These are phyloP conservation scores for Heliconius hermathena DNA, from an alignment of 1,140 invertebrate species.

Conservation along the genomic window DNA sequence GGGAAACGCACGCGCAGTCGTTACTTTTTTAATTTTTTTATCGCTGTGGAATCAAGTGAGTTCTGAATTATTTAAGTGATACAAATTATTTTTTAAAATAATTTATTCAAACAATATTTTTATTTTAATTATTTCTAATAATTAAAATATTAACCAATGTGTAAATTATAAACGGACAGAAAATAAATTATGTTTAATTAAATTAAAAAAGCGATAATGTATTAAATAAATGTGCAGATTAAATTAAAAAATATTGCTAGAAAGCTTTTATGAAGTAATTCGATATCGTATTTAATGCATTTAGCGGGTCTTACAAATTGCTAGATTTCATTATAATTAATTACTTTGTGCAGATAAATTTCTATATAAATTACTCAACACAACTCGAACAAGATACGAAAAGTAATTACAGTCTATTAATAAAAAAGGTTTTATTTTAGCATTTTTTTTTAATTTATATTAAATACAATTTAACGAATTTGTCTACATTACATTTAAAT, in stretches of 20 bases:
- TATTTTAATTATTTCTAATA: neutral
- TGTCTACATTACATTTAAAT: neutral
- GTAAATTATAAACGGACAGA: neutral
- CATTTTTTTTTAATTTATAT: neutral
- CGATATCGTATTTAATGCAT: constrained; percentile 1
- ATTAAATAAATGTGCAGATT: neutral
- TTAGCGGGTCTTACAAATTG: neutral
- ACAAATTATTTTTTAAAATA: neutral
- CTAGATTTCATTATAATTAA: neutral
- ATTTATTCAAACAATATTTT: neutral
- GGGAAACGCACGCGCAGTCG: constrained; percentile 52
- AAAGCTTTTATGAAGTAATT: neutral
- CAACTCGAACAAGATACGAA: neutral
- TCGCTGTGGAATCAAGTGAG: constrained; percentile 31
- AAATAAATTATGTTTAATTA: neutral
- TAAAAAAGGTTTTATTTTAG: neutral
- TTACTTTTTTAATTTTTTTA: constrained; percentile 31
- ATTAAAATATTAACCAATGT: neutral
- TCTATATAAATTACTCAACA: constrained; percentile 1
- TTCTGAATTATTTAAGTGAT: constrained; percentile 10
- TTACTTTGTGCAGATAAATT: constrained; percentile 1
- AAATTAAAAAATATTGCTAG: neutral
- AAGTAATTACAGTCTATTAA: neutral
- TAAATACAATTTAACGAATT: neutral
- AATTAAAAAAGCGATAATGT: no score